Evolutionary conservation across 1,140 invertebrate genomes (phyloP), one percentile per base, ranked within the genome.

Genomic region (Saccostrea cuccullata): DNA sequence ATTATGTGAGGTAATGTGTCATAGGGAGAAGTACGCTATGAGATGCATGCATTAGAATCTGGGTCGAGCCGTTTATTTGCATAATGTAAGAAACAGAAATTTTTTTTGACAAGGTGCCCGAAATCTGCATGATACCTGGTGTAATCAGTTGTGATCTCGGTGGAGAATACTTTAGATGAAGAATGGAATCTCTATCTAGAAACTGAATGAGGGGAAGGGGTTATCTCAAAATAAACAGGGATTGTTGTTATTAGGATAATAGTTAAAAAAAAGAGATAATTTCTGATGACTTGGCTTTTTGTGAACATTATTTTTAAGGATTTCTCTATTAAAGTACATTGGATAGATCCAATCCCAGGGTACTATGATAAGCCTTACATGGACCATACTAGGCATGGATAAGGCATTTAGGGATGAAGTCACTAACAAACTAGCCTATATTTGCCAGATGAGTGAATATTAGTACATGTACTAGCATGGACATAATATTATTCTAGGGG

Each of bases 211-310:
- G 70, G 15, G 23, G 23, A 15, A 77, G 15, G 15, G 70, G 70
- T 77, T 77, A 77, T 77, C 70, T 77, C 1, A 77, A 30, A 77
- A 77, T 77, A 77, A 77, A 77, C 70, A 77, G 12, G 70, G 70
- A 26, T 12, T 13, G 15, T 67, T 30, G 70, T 77, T 26, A 77
- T 77, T 64, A n/a, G n/a, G 17, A 17, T 60, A 60, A 30, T 77
- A 26, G 13, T 36, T 36, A 1, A 30, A 30, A 77, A 30, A 26
- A 2, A 77, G 23, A 30, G 60, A 67, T 17, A 67, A 20, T n/a
- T 67, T 67, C 5, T 67, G 15, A 67, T 67, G 60, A 67, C 60
- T 67, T 23, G 20, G 70, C 70, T 77, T 13, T 77, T n/a, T 17
- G 20, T 20, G n/a, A 64, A 20, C 6, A 0, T 64, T 64, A n/a